Base-by-base conservation (phyloP, 2,888 invertebrate species). In the Caenorhabditis sinica region DNA sequence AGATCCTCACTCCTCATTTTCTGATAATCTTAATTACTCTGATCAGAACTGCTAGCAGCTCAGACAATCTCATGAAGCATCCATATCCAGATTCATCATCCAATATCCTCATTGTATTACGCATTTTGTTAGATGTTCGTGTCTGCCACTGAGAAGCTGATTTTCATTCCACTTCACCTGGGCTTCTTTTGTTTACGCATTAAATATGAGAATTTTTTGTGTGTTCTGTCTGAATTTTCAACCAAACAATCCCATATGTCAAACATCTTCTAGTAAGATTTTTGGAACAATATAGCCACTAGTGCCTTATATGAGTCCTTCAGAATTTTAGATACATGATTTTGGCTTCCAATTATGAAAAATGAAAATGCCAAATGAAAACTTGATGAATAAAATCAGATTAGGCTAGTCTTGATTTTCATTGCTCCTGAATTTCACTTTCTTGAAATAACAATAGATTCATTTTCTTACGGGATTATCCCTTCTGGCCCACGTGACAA, bases 391-490 rank as follows among this genome's bases (percentile, higher is more conserved):
- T 63, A 33, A 8, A 33, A 40, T 17, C 33, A 61, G 30, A 28
- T 30, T 28, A 30, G 17, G 9, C 9, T 58, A 13, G 6, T 6
- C 58, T 28, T 30, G 15, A 23, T 36, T 40, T 33, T 33, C 3
- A 15, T 40, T 33, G 20, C 61, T 36, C 20, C 5, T 33, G 20
- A 36, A 61, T n/a, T n/a, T n/a, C n/a, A n/a, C 33, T 20, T 36
- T 61, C 23, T 20, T n/a, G n/a, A n/a, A n/a, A n/a, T 5, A 61
- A 79, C 79, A 79, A 79, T 63, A 71, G 56, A 45, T 20, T 3
- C 53, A 36, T 45, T 51, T 11, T n/a, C 25, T 28, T 11, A 20
- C 49, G 28, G 25, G 60, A 60, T 58, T 60, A 45, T 30, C 6
- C 1, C 23, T 28, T n/a, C 17, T 25, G 30, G 30, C 20, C 40